Evolutionary conservation across 2,797 vertebrate species (phyloP), one percentile per base, ranked within the genome.

Genomic region (Podarcis lilfordi): DNA sequence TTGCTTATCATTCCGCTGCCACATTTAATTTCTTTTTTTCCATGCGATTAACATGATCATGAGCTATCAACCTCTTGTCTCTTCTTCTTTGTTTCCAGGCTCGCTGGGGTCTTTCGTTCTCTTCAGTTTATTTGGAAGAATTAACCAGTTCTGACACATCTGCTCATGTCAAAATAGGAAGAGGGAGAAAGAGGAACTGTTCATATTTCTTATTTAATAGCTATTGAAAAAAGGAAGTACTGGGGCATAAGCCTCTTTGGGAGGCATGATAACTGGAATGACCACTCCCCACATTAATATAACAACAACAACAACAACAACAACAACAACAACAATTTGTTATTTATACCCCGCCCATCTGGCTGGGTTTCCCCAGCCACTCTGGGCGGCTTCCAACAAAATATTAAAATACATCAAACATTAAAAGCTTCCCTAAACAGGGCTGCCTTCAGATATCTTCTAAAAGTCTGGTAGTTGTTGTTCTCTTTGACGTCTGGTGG

Each of bases 51-150:
- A 85, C 66, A 21, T 78, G 88, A 89, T 86, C 37, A 68, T 82
- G 61, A 89, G 80, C 87, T 92, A 40, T 84, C 68, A 23, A 7
- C 59, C 10, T 3, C 77, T 83, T 77, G 78, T 71, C 75, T n/a
- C 32, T 72, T 89, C 59, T 50, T 29, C 0, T 85, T 92, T 92
- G 76, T 85, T 92, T 92, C 89, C 45, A 37, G 64, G 4, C 35
- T 81, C 79, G 76, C 85, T 84, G 0, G 55, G 9, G 29, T 90
- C 88, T 94, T 92, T 93, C 75, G 61, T 85, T 25, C 43, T 87
- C 45, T 91, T 40, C 55, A 59, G 0, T 82, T 61, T 25, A 90
- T 21, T 61, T 77, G 25, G 35, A 68, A 81, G 85, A 90, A 88
- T 84, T 76, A 78, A 85, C 66, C n/a, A 78, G 87, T 25, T 1